Conservation (phyloP, 2,888 invertebrate genomes). For the Rhynchonema sp. region DNA sequence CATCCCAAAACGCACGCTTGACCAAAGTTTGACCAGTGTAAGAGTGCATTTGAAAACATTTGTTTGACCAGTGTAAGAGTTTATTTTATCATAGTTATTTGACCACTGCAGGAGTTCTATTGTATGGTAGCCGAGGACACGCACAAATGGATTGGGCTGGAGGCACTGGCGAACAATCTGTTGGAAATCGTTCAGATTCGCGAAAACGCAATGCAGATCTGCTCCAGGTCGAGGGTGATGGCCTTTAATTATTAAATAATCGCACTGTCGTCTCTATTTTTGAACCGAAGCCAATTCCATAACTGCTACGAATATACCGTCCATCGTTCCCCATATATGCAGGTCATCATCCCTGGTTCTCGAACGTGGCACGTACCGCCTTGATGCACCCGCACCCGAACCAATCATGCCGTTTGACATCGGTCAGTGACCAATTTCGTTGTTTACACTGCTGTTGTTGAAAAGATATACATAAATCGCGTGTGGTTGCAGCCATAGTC, state of each 20-base stretch:
- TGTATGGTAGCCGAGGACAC: slow-evolving; percentile 49
- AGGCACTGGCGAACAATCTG: slow-evolving; percentile 48
- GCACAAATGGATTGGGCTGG: slow-evolving; percentile 42
- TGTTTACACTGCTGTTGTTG: neutral
- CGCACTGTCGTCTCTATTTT: too few relatives aligned
- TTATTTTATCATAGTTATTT: neutral
- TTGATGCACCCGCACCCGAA: slow-evolving; percentile 16
- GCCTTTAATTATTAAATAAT: neutral
- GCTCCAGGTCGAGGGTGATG: neutral
- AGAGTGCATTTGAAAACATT: too few relatives aligned
- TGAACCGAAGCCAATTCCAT: too few relatives aligned
- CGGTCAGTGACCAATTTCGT: too few relatives aligned
- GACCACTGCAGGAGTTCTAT: slow-evolving; percentile 42
- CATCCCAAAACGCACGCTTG: too few relatives aligned
- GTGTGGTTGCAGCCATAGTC: neutral
- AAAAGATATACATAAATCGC: neutral
- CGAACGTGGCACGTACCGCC: slow-evolving; percentile 19
- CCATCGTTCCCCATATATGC: too few relatives aligned
- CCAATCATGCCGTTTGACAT: slow-evolving; percentile 22
- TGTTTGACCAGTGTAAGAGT: too few relatives aligned
- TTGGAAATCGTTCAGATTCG: slow-evolving; percentile 21
- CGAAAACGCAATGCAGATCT: slow-evolving; percentile 13
- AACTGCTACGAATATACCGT: too few relatives aligned
- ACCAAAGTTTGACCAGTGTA: too few relatives aligned
- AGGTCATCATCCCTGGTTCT: slow-evolving; percentile 18